phyloP scores from a whole-genome alignment of 2,797 vertebrate species.

The Spondyliosoma cantharus region DNA sequence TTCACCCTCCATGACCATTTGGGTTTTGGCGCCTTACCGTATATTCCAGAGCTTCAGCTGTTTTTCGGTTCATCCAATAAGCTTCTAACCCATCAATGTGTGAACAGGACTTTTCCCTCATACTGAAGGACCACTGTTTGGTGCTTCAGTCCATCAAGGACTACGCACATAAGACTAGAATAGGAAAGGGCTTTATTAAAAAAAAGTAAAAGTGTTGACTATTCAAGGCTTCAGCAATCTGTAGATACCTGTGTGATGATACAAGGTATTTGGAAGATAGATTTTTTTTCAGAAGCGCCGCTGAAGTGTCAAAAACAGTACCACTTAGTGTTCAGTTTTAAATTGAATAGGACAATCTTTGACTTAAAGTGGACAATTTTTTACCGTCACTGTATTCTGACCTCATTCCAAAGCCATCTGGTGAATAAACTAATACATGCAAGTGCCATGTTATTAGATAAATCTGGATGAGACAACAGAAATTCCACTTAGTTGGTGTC shows the following conservation, averaged over 20 bases:
- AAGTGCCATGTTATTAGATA: slow-evolving; percentile 18
- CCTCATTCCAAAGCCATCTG: slow-evolving; percentile 42
- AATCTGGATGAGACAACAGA: slow-evolving; percentile 8
- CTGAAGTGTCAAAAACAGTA: slow-evolving; percentile 23
- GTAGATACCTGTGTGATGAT: slow-evolving; percentile 13
- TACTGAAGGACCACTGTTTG: slow-evolving; percentile 47
- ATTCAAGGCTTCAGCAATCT: slow-evolving; percentile 19
- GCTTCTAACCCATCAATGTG: slow-evolving; percentile 36
- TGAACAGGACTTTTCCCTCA: slow-evolving; percentile 39
- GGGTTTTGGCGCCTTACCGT: slow-evolving; percentile 66
- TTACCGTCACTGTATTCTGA: slow-evolving; percentile 30
- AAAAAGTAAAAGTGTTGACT: slow-evolving; percentile 17
- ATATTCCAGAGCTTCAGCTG: slow-evolving; percentile 49
- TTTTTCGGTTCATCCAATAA: slow-evolving; percentile 48
- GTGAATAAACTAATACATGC: slow-evolving; percentile 26
- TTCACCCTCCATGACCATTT: slow-evolving; percentile 57
- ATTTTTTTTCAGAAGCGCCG: slow-evolving; percentile 2
- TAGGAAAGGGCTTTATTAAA: slow-evolving; percentile 4
- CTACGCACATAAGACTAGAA: neutral
- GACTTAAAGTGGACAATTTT: slow-evolving; percentile 15
- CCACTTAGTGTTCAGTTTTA: slow-evolving; percentile 20
- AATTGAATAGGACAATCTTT: slow-evolving; percentile 50
- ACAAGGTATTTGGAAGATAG: slow-evolving; percentile 1
- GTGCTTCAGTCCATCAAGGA: slow-evolving; percentile 28
- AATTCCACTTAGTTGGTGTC: neutral